Base-by-base conservation (phyloP, 2,888 invertebrate species). In the Hypselothyrea guttata region DNA sequence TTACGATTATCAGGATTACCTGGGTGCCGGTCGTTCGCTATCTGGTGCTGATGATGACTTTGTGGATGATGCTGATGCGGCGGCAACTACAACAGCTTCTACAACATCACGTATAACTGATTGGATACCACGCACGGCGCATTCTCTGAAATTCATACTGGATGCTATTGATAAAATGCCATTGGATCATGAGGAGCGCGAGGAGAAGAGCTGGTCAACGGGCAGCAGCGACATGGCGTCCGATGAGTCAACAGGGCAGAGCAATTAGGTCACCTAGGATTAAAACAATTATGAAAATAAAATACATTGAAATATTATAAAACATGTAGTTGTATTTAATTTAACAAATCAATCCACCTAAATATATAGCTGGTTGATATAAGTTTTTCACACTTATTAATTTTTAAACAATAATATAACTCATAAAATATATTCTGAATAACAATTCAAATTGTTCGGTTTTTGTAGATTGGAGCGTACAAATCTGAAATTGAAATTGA, bases 1-100 rank as follows among this genome's bases (percentile, higher is more conserved):
- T 89, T 94, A 94, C 88, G 94, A 94, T 79, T 94, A 95, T 86
- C 93, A 93, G 57, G 94, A 94, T 87, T 94, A 95, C 86, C 92
- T 94, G 87, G 90, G 90, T 40, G 92, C 95, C 52, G 93, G 93
- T 75, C 91, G 95, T 69, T 93, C 93, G 7, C 82, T 91, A 79
- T 91, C 91, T 70, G 88, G 87, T 13, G 78, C 76, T 7, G 88
- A 84, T 90, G 90, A 67, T 4, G 88, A 88, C 58, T 88, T 88
- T 56, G 85, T 87, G 8, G 89, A 89, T 62, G 86, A 83, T 11
- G 46, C 44, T 8, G 86, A 78, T 35, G 51, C 51, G 0, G 4
- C 54, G 4, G 28, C 44, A 1, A 38, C 62, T 30, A 47, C 61
- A 44, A 41, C 37, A 8, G 11, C 48, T 9, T 66, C 62, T 11